These are phyloP conservation scores for Cephus nigrinus DNA, from an alignment of 2,888 invertebrate genomes.

Conservation along the genomic window DNA sequence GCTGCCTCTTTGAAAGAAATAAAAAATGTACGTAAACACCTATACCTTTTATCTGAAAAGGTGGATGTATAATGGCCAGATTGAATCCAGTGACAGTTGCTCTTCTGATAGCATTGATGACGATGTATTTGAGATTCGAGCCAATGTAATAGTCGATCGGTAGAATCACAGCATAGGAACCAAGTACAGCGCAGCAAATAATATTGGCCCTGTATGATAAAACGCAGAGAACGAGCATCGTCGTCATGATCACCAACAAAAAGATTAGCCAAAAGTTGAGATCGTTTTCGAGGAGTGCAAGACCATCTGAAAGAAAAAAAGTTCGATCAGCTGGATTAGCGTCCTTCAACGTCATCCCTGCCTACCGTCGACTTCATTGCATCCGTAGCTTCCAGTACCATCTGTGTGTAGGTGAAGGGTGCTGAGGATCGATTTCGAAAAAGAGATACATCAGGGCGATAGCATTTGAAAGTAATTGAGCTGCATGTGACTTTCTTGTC, in stretches of 20 bases:
- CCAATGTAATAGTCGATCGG: constrained; percentile 75
- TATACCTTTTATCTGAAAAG: constrained; percentile 73
- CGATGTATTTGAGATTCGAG: constrained; percentile 75
- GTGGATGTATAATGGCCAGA: constrained; percentile 71
- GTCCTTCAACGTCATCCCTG: neutral
- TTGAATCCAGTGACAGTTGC: constrained; percentile 72
- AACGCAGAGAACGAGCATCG: constrained; percentile 68
- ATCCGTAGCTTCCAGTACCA: neutral
- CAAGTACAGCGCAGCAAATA: constrained; percentile 74
- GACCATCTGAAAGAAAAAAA: constrained; percentile 64
- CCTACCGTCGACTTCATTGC: neutral
- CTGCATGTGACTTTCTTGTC: neutral
- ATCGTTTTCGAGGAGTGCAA: constrained; percentile 67
- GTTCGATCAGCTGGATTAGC: constrained; percentile 21
- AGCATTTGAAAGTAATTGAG: neutral
- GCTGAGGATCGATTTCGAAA: neutral
- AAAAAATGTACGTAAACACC: neutral
- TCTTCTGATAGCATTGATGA: constrained; percentile 76
- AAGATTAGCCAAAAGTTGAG: constrained; percentile 76
- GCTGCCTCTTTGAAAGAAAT: neutral
- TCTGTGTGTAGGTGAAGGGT: neutral
- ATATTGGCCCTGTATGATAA: constrained; percentile 71
- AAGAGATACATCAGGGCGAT: neutral
- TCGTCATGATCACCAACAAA: constrained; percentile 67
- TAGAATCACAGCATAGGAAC: constrained; percentile 73